Evolutionary conservation across 1,140 invertebrate species (phyloP), one percentile per base, ranked within the genome.

Genomic region (Antheraea mylitta): DNA sequence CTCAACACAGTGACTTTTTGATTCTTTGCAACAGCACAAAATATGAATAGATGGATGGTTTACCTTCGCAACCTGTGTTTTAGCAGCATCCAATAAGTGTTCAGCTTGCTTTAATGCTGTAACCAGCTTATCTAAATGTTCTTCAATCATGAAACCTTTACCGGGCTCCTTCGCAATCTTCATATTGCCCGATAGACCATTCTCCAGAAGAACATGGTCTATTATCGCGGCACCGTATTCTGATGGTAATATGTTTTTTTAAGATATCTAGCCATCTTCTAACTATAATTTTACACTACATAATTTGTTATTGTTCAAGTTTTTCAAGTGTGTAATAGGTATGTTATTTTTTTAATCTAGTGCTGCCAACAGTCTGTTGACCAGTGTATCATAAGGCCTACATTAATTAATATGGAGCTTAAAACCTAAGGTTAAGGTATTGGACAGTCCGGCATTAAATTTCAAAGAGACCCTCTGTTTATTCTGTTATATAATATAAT

Each of bases 151-250:
- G 84, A 98, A 97, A 66, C 94, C 94, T 68, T 86, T 87, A 37
- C 79, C 82, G 0, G 82, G 76, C 62, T 67, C 89, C 13, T 79
- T 76, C 7, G 75, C 75, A 7, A 92, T 59, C 66, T 89, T 90
- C 81, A 92, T 85, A 66, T 80, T 92, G 30, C 84, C 93, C 48
- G 94, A 76, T 69, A 99, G 95, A 36, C 96, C 96, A 75, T 94
- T 93, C 79, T 94, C 93, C 9, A 96, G 73, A 3, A 99, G 91
- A 60, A 96, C 95, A 92, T 99, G 98, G 77, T 99, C 98, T 66
- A 99, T 95, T 16, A 99, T 87, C 3, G 97, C 93, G 36, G 97
- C 95, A 38, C 99, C 98, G 94, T 96, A 99, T 87, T 97, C 96
- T 96, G 86, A 45, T 64, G 37, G 63, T 13, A 53, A 53, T 2